phyloP scores from a whole-genome alignment of 1,140 invertebrate species.

The Philopotamus ludificatus region DNA sequence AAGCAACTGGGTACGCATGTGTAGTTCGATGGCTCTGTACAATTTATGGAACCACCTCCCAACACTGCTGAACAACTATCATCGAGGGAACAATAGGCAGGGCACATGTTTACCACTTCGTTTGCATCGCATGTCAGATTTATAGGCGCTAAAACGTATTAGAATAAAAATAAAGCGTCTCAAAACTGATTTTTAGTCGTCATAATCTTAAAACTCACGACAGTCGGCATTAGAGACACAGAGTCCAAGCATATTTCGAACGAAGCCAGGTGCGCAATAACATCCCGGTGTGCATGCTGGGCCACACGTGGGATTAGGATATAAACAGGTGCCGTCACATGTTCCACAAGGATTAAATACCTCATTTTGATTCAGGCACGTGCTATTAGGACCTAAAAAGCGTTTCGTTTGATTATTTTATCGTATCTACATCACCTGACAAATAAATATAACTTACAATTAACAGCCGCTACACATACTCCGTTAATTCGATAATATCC shows the following conservation, averaged over 20 bases:
- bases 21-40: not conserved
- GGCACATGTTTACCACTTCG: not conserved
- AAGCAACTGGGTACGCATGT: conserved; percentile 5
- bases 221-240: not conserved
- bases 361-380: conserved; percentile 1
- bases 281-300: not conserved
- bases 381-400: too few relatives aligned
- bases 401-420: too few relatives aligned
- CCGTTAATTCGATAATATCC: not conserved
- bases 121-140: not conserved
- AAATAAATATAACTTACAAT: too few relatives aligned
- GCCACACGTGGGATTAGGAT: not conserved
- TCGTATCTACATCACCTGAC: too few relatives aligned
- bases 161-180: too few relatives aligned
- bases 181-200: not conserved
- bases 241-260: conserved; percentile 12
- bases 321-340: conserved; percentile 5
- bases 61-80: not conserved
- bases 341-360: conserved; percentile 7
- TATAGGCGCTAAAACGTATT: too few relatives aligned
- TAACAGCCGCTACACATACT: too few relatives aligned
- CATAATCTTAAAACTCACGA: not conserved
- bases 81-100: conserved; percentile 7
- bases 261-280: conserved; percentile 16
- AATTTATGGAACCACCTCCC: not conserved